Evolutionary conservation across 2,888 invertebrate species (phyloP).

Genomic region (Drosophila engyochracea): DNA sequence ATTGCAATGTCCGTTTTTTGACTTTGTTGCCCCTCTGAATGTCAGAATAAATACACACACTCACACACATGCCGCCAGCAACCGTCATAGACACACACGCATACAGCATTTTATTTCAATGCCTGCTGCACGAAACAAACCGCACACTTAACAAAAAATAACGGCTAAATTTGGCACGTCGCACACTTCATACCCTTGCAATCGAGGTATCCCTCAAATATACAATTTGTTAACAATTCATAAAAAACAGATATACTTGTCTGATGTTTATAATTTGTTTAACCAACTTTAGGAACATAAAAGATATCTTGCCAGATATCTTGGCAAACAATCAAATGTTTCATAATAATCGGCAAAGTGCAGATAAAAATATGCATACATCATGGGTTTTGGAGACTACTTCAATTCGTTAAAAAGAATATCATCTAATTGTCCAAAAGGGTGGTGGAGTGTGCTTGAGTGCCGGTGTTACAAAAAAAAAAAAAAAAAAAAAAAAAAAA

Average conservation of each 20-base stretch:
- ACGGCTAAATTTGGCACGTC: not conserved
- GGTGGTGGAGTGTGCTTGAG: too few species aligned
- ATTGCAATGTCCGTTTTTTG: slow-evolving; percentile 51
- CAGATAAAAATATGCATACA: too few species aligned
- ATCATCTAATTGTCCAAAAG: too few species aligned
- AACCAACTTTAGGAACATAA: too few species aligned
- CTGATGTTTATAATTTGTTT: not conserved
- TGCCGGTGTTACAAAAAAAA: not conserved
- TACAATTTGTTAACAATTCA: not conserved
- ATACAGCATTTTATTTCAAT: slow-evolving; percentile 8
- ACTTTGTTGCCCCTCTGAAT: slow-evolving; percentile 47
- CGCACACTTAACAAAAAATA: slow-evolving; percentile 28
- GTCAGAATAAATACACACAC: slow-evolving; percentile 23
- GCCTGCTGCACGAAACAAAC: slow-evolving; percentile 22
- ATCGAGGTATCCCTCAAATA: not conserved
- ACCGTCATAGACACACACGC: not conserved
- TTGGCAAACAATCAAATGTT: too few species aligned
- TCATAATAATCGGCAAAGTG: too few species aligned
- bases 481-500: not conserved
- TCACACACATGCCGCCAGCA: not conserved
- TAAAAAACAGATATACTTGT: not conserved
- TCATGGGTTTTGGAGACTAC: too few species aligned
- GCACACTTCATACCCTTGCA: not conserved
- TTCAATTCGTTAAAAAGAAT: too few species aligned
- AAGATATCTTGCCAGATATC: too few species aligned